These are phyloP conservation scores for Gambusia yucatana DNA, from an alignment of 2,797 vertebrate genomes.

Conservation along the genomic window DNA sequence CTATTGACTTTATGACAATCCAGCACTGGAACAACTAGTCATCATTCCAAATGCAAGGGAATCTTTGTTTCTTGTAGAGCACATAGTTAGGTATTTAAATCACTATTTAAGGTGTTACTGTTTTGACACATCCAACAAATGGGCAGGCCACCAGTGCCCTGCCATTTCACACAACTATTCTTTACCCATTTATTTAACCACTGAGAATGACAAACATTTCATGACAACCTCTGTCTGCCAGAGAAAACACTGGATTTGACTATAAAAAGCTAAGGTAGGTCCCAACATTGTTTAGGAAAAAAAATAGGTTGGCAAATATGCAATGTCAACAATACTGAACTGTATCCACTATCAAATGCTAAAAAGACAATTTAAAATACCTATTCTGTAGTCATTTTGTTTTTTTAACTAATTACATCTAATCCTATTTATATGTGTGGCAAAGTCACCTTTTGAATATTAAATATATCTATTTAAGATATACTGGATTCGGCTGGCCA, in stretches of 20 bases:
- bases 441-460: neutral
- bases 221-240: neutral
- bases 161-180: neutral
- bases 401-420: neutral
- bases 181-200: neutral
- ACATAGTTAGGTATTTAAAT: neutral
- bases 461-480: neutral
- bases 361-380: neutral
- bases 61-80: neutral
- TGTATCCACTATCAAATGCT: neutral
- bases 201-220: neutral
- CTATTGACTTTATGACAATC: constrained; percentile 6
- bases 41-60: neutral
- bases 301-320: neutral
- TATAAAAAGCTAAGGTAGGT: neutral
- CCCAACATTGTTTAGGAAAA: neutral
- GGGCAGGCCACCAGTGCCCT: neutral
- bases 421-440: neutral
- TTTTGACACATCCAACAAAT: neutral
- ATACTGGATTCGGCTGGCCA: neutral
- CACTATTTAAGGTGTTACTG: neutral
- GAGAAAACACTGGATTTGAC: neutral
- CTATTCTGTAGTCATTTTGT: neutral
- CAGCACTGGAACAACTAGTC: neutral
- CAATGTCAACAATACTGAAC: neutral